Percentiles rank a stretch among this genome's conserved stretches.
Evolutionary conservation across 2,888 invertebrate genomes (phyloP).

Genomic region (Brenthis hecate): DNA sequence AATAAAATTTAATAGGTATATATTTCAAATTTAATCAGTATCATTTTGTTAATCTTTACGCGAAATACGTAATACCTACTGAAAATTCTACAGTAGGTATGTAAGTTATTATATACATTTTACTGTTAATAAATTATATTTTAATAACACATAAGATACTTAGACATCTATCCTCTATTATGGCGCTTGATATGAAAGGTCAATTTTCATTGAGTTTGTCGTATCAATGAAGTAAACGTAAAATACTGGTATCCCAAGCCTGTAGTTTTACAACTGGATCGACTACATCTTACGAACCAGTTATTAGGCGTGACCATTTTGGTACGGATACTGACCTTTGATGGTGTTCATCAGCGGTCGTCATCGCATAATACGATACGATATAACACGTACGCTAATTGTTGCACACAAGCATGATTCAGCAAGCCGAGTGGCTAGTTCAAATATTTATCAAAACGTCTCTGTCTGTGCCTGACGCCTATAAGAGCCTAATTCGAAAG

Average conservation of each 20-base stretch:
- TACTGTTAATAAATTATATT: not conserved
- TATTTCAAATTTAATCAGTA: too few relatives aligned
- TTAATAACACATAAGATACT: not conserved
- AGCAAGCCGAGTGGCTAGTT: constrained; percentile 48
- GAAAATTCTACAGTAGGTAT: too few relatives aligned
- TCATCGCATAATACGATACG: constrained; percentile 66
- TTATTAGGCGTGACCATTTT: constrained; percentile 82
- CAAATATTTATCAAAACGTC: constrained; percentile 32
- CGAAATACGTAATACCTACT: too few relatives aligned
- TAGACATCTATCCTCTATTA: constrained; percentile 17
- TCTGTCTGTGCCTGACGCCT: constrained; percentile 46
- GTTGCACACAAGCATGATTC: constrained; percentile 74
- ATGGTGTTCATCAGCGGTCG: constrained; percentile 71
- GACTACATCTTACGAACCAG: constrained; percentile 80
- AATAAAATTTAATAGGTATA: too few relatives aligned
- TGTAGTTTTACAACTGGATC: constrained; percentile 76
- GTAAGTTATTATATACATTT: too few relatives aligned
- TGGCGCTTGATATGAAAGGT: constrained; percentile 41
- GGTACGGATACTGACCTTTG: constrained; percentile 82
- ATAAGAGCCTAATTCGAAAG: constrained; percentile 54
- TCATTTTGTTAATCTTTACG: too few relatives aligned
- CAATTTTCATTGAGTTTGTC: constrained; percentile 65
- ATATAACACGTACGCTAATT: constrained; percentile 70
- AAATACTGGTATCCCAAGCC: constrained; percentile 76
- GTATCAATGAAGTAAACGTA: constrained; percentile 74